These are phyloP conservation scores for Chionis minor DNA, from an alignment of 2,113 vertebrate species.

Conservation along the genomic window DNA sequence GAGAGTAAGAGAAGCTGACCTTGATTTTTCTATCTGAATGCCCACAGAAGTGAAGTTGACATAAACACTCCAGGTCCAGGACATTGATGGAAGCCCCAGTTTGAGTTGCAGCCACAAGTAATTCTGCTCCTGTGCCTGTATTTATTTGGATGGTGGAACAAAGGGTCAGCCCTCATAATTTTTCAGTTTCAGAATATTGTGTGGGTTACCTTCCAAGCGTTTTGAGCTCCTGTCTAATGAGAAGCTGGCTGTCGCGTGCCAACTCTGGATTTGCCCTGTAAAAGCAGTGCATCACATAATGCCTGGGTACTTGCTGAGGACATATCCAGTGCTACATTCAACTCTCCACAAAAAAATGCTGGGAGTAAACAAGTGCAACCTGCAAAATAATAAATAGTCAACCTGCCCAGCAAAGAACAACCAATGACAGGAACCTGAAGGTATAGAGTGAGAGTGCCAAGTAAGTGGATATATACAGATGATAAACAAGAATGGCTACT, in stretches of 20 bases:
- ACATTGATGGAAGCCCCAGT: accelerated
- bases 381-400: not conserved
- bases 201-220: not conserved
- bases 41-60: accelerated
- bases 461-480: not conserved
- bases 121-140: not conserved
- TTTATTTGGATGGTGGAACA: not conserved
- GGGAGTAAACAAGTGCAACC: not conserved
- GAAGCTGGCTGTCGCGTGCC: accelerated
- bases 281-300: not conserved
- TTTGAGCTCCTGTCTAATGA: not conserved
- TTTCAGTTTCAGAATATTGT: not conserved
- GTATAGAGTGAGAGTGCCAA: not conserved
- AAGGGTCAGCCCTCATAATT: not conserved
- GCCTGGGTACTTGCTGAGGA: not conserved
- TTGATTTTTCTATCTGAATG: not conserved
- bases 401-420: not conserved
- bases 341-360: not conserved
- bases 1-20: not conserved
- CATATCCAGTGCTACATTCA: not conserved
- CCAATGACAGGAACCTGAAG: not conserved
- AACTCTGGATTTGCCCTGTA: accelerated
- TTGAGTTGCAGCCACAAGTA: not conserved
- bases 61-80: not conserved
- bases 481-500: accelerated